These are phyloP conservation scores for Spodoptera exigua DNA, from an alignment of 2,888 invertebrate species.

Conservation along the genomic window DNA sequence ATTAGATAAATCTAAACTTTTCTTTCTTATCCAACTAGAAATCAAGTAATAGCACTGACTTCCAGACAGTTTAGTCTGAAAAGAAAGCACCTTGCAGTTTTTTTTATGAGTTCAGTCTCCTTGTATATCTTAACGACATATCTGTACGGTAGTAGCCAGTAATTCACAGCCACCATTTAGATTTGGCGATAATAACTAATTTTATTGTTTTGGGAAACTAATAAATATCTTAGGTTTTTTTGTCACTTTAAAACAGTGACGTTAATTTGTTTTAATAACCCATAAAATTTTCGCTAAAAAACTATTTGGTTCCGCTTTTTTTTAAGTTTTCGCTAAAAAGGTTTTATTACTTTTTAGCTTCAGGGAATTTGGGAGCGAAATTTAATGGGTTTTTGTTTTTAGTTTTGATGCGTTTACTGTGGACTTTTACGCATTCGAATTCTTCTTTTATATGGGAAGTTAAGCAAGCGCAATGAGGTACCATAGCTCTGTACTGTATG, in stretches of 20 bases:
- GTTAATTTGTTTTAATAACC: slow-evolving; percentile 87
- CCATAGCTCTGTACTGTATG: too few species aligned
- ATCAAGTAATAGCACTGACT: too few species aligned
- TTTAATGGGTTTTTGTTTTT: slow-evolving; percentile 34
- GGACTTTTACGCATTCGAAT: neutral
- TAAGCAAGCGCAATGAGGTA: too few species aligned
- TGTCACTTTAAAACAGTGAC: slow-evolving; percentile 44
- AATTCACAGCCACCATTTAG: slow-evolving; percentile 77
- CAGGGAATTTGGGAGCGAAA: slow-evolving; percentile 37
- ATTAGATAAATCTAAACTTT: too few species aligned
- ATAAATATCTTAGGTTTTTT: slow-evolving; percentile 81
- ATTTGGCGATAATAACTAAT: slow-evolving; percentile 78
- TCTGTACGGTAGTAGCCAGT: slow-evolving; percentile 67
- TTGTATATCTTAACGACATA: slow-evolving; percentile 71
- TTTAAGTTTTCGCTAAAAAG: slow-evolving; percentile 73
- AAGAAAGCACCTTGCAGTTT: too few species aligned
- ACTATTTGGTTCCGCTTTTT: slow-evolving; percentile 75
- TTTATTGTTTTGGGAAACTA: slow-evolving; percentile 85
- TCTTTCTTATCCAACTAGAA: too few species aligned
- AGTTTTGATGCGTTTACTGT: neutral
- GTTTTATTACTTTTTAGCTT: slow-evolving; percentile 65
- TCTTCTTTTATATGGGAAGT: too few species aligned
- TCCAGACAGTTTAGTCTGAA: too few species aligned
- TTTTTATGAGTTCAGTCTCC: too few species aligned
- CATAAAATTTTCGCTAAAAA: slow-evolving; percentile 82